Evolutionary conservation across 2,888 invertebrate genomes (phyloP).

Genomic region (Lepas anatifera): DNA sequence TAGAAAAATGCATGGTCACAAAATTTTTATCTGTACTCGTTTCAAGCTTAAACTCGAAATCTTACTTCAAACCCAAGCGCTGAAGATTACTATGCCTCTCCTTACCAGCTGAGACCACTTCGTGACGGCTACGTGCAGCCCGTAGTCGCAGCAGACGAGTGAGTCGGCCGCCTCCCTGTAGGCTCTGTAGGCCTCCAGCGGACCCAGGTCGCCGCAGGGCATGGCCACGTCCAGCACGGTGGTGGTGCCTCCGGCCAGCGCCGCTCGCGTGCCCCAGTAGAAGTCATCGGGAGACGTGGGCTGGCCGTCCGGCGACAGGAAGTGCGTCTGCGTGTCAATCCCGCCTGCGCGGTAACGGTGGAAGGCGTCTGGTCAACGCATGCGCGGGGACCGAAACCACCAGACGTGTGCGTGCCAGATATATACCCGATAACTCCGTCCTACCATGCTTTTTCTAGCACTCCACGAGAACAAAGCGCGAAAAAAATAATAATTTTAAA

Average conservation of each 20-base stretch:
- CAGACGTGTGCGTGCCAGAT: too few relatives aligned
- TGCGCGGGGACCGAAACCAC: too few relatives aligned
- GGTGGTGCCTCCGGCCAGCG: conserved; percentile 95
- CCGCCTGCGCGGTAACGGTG: too few relatives aligned
- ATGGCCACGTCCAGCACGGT: conserved; percentile 50
- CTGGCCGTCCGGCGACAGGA: conserved; percentile 90
- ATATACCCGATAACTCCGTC: too few relatives aligned
- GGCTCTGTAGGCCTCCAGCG: conserved; percentile 78
- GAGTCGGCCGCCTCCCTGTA: conserved; percentile 85
- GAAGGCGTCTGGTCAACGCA: conserved; percentile 18
- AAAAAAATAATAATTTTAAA: too few relatives aligned
- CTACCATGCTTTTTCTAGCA: too few relatives aligned
- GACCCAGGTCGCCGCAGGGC: conserved; percentile 48
- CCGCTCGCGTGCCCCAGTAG: conserved; percentile 92
- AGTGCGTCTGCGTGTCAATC: conserved; percentile 94
- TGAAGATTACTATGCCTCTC: not conserved
- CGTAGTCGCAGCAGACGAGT: conserved; percentile 97
- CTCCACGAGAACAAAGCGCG: too few relatives aligned
- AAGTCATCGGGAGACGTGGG: conserved; percentile 78
- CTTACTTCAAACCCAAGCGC: too few relatives aligned
- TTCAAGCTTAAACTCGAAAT: too few relatives aligned
- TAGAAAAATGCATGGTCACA: too few relatives aligned
- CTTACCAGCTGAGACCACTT: conserved; percentile 57
- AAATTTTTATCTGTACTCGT: too few relatives aligned
- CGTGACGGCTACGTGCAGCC: conserved; percentile 79